phyloP scores from a whole-genome alignment of 2,113 vertebrate genomes.

The Aleadryas rufinucha region DNA sequence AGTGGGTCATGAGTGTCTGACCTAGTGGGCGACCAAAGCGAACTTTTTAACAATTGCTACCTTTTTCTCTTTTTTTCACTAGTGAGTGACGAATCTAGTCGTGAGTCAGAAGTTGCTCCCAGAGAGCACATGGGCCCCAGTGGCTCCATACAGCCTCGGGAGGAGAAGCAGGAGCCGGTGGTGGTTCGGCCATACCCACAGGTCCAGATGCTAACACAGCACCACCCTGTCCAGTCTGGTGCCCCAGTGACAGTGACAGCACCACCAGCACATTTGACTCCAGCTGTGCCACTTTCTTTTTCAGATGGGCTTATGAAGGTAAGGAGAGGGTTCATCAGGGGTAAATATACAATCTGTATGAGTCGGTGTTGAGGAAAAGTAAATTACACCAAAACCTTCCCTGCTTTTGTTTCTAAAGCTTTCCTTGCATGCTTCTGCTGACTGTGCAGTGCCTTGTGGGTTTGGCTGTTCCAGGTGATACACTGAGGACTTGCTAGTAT shows the following conservation, averaged over 20 bases:
- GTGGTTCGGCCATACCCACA: slow-evolving; percentile 95
- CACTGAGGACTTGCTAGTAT: not conserved
- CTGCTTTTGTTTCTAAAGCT: not conserved
- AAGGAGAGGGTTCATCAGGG: not conserved
- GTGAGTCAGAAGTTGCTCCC: slow-evolving; percentile 82
- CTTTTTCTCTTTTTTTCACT: not conserved
- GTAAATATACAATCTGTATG: fast-evolving
- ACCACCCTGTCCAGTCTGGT: slow-evolving; percentile 84
- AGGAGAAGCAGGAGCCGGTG: slow-evolving; percentile 96
- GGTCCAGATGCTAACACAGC: slow-evolving; percentile 82
- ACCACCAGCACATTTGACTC: slow-evolving; percentile 84
- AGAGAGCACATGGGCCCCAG: slow-evolving; percentile 79
- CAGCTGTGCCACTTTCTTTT: slow-evolving; percentile 85
- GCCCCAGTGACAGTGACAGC: slow-evolving; percentile 84
- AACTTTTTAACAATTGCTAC: not conserved
- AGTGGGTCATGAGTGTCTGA: not conserved
- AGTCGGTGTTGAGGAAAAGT: not conserved
- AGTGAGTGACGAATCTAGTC: slow-evolving; percentile 77
- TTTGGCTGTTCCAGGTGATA: not conserved
- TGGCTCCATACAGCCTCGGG: slow-evolving; percentile 79
- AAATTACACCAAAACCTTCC: not conserved
- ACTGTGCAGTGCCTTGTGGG: not conserved
- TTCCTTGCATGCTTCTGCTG: not conserved
- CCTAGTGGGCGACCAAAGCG: fast-evolving
- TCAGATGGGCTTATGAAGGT: slow-evolving; percentile 95